phyloP scores from a whole-genome alignment of 2,888 invertebrate genomes.

The Stegophylla sp. region DNA sequence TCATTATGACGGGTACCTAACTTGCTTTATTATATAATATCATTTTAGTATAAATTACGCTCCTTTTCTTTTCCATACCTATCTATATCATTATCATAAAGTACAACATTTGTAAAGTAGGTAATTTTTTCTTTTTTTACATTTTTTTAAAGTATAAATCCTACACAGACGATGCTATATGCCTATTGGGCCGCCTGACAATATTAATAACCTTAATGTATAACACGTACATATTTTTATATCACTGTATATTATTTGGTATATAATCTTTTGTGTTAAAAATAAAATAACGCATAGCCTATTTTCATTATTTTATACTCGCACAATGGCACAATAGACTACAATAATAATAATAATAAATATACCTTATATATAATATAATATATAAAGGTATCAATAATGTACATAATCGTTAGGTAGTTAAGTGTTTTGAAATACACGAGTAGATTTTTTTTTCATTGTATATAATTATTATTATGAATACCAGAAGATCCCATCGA shows the following conservation, averaged over 20 bases:
- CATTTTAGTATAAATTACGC: background rate
- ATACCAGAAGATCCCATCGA: conserved; percentile 14
- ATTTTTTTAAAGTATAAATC: conserved; percentile 32
- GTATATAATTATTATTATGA: background rate
- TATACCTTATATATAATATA: conserved; percentile 9
- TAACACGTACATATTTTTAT: conserved; percentile 23
- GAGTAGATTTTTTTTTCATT: background rate
- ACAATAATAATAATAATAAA: conserved; percentile 24
- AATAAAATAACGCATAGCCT: conserved; percentile 31
- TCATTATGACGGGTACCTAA: conserved; percentile 11
- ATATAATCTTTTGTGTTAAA: conserved; percentile 17
- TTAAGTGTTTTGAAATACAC: conserved; percentile 9
- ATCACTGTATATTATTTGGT: background rate
- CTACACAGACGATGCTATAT: conserved; percentile 24
- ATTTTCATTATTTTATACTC: conserved; percentile 21
- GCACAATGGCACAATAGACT: conserved; percentile 23
- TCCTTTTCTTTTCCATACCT: conserved; percentile 1
- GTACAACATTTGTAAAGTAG: conserved; percentile 11
- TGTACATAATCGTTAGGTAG: background rate
- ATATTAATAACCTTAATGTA: conserved; percentile 35
- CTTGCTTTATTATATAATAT: background rate
- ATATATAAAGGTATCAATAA: background rate
- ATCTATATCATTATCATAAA: background rate
- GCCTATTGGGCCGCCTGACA: conserved; percentile 28
- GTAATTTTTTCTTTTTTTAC: conserved; percentile 11